phyloP scores from a whole-genome alignment of 1,140 invertebrate genomes.

The Scaptomyza pallida region DNA sequence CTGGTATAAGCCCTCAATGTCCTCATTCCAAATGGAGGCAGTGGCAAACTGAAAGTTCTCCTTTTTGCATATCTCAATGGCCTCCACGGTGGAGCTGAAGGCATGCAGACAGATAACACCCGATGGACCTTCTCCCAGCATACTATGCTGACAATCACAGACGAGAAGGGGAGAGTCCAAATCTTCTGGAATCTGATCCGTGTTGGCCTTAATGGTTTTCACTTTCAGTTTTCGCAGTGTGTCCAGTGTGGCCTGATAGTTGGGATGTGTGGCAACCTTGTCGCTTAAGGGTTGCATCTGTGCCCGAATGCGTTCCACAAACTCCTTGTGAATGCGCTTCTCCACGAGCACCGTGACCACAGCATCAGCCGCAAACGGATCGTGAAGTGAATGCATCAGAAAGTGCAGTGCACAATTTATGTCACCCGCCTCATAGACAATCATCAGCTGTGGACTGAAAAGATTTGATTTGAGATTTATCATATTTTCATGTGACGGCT shows the following conservation, averaged over 20 bases:
- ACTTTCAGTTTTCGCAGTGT: slow-evolving; percentile 16
- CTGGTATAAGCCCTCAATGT: slow-evolving; percentile 58
- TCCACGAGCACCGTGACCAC: slow-evolving; percentile 60
- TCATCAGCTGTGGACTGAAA: slow-evolving; percentile 49
- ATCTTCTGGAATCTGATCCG: background rate
- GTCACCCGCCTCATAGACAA: slow-evolving; percentile 60
- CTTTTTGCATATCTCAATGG: slow-evolving; percentile 40
- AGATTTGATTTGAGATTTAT: background rate
- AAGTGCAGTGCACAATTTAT: slow-evolving; percentile 61
- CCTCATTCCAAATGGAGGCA: slow-evolving; percentile 64
- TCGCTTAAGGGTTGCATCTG: slow-evolving; percentile 26
- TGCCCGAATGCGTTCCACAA: slow-evolving; percentile 33
- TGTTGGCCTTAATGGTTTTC: slow-evolving; percentile 28
- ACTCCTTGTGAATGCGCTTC: slow-evolving; percentile 38
- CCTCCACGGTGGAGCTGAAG: slow-evolving; percentile 50
- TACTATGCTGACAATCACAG: slow-evolving; percentile 40
- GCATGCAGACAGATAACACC: slow-evolving; percentile 55
- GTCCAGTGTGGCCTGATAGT: slow-evolving; percentile 9
- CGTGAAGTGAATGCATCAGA: slow-evolving; percentile 47
- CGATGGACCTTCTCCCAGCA: slow-evolving; percentile 27
- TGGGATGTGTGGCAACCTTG: slow-evolving; percentile 1
- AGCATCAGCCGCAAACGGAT: slow-evolving; percentile 33
- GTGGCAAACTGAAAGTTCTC: slow-evolving; percentile 29
- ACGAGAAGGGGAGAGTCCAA: slow-evolving; percentile 40
- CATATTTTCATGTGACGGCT: too few species aligned